Base-by-base conservation (phyloP, 2,797 vertebrate genomes). In the Cichlasoma orientale region DNA sequence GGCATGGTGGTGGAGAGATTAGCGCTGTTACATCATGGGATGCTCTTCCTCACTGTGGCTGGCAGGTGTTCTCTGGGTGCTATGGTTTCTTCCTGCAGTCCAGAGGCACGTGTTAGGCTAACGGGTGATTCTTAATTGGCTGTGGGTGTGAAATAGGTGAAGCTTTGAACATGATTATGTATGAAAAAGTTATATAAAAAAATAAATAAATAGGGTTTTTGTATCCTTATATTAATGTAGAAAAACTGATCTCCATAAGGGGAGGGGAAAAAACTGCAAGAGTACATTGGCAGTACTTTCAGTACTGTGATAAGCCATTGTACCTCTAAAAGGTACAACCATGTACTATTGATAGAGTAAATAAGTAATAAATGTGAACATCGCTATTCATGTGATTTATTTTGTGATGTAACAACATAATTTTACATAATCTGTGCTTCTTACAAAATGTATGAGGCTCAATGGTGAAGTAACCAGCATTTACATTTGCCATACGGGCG, bases 341-440 rank as follows among this genome's bases (percentile, higher is more conserved):
- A 11, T 38, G 41, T 4, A 25, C 21, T 8, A 38, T 13, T 59
- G 19, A 59, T 21, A 59, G 13, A 59, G 33, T 38, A 21, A 38
- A 59, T 18, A 7, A 50, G 47, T 2, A 50, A 47, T 18, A 18
- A 19, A 50, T 19, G 47, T 19, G 16, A 50, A 50, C 47, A 18
- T 18, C 6, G 5, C 78, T 31, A 29, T 52, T 85, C 75, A 77
- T 29, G 72, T 68, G 44, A 86, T 84, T 89, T 44, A 81, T 88
- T 87, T 84, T 85, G 56, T 59, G 16, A 27, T 53, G 9, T 33
- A 77, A 36, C 8, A 82, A 74, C 33, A 77, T 84, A 80, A 85
- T 86, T 61, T 79, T 38, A 70, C 74, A 61, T 81, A 72, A 84
- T 84, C 77, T 82, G 56, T 59, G 29, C 53, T 73, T 84, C 82